Evolutionary conservation across 2,113 vertebrate genomes (phyloP), one percentile per base, ranked within the genome.

Genomic region (Pontoporia blainvillei): DNA sequence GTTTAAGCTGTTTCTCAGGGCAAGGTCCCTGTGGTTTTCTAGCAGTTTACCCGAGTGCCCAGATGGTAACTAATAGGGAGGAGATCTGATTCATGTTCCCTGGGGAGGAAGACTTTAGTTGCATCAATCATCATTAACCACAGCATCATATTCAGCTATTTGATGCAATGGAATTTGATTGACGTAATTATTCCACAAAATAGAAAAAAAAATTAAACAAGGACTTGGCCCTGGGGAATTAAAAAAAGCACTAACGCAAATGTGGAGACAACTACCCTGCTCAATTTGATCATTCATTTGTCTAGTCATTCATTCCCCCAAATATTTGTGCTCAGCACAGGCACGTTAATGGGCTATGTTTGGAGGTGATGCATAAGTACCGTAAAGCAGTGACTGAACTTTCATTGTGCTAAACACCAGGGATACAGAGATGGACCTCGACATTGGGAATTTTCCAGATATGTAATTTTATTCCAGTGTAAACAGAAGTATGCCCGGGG

Each of bases 141-240:
- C 1, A 79, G 67, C 66, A 54, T 95, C 10, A 8, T 41, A 87
- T 71, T 93, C 25, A 91, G 82, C 61, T 91, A 27, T 89, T 95
- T 95, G 95, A 91, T 8, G 62, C 62, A 91, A 81, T n/a, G 67
- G 81, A 69, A 95, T 91, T 94, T 73, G 81, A 96, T 94, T 90
- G 91, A 92, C 9, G 6, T 91, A 78, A 91, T 95, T 94, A 89
- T 95, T 86, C 73, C 39, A 66, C 8, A 2, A 66, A 59, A 83
- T 75, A 90, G 91, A 86, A 96, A 86, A 79, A 93, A 94, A 97
- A 78, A 86, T 94, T 86, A 86, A 97, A 81, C 23, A 73, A 49
- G 25, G 86, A 18, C 11, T 78, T 89, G 49, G 64, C 85, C 73
- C 27, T 61, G 79, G 15, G 57, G 83, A 82, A 86, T 84, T 17